phyloP scores from a whole-genome alignment of 2,797 vertebrate species.

The Danio tinwini region DNA sequence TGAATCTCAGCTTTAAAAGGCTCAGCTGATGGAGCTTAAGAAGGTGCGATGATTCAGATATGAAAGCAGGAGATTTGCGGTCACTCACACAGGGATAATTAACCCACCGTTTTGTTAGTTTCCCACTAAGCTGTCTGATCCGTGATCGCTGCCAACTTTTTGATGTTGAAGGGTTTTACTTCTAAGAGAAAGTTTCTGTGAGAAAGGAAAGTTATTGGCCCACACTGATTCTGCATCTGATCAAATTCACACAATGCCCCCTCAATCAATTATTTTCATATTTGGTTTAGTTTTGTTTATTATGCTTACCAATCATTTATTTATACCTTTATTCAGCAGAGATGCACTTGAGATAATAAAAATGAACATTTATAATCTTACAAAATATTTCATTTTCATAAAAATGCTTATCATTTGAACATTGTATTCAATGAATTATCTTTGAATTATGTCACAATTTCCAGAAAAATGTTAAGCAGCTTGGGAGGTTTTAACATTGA shows the following conservation, averaged over 20 bases:
- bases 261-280: not conserved
- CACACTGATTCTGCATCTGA: not conserved
- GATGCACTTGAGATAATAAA: too few relatives aligned
- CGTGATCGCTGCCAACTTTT: slow-evolving; percentile 2
- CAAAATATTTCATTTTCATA: too few relatives aligned
- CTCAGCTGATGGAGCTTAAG: slow-evolving; percentile 22
- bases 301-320: not conserved
- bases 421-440: too few relatives aligned
- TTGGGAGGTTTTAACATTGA: too few relatives aligned
- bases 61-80: slow-evolving; percentile 11
- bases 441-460: too few relatives aligned
- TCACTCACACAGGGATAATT: slow-evolving; percentile 16
- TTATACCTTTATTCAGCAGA: too few relatives aligned
- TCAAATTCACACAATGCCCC: not conserved
- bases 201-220: slow-evolving; percentile 5
- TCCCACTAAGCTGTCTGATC: slow-evolving; percentile 39
- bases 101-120: slow-evolving; percentile 26
- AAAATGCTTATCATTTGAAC: too few relatives aligned
- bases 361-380: too few relatives aligned
- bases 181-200: not conserved
- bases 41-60: slow-evolving; percentile 18
- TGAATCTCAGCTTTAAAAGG: not conserved
- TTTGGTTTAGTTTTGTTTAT: too few relatives aligned
- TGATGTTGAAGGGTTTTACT: slow-evolving; percentile 32
- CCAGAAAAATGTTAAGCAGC: too few relatives aligned